phyloP scores from a whole-genome alignment of 2,113 vertebrate genomes.

The Nanorana parkeri region DNA sequence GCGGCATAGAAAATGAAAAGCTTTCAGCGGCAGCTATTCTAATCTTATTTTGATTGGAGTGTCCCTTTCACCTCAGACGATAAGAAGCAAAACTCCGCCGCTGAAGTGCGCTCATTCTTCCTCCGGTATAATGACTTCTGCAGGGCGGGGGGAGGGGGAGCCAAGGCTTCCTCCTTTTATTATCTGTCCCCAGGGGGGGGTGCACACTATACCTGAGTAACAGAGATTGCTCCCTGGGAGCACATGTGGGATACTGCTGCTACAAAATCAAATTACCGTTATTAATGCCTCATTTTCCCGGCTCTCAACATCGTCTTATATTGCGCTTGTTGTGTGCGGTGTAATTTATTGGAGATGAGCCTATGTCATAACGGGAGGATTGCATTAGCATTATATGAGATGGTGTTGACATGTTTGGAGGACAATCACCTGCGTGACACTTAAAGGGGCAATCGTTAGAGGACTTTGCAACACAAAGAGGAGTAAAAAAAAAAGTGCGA shows the following conservation, averaged over 20 bases:
- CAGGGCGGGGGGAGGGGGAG: not conserved
- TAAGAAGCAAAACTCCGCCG: too few species aligned
- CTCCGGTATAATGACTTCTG: slow-evolving; percentile 4
- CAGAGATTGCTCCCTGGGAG: slow-evolving; percentile 1
- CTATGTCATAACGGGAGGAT: not conserved
- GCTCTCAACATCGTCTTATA: slow-evolving; percentile 1
- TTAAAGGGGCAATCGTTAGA: not conserved
- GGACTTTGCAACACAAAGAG: too few species aligned
- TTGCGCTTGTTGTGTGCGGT: not conserved
- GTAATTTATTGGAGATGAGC: slow-evolving; percentile 20
- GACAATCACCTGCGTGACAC: not conserved
- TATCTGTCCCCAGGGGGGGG: slow-evolving; percentile 9
- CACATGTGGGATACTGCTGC: slow-evolving; percentile 10
- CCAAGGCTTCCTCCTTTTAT: not conserved
- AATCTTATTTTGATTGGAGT: too few species aligned
- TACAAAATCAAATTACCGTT: slow-evolving; percentile 14
- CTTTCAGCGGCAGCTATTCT: too few species aligned
- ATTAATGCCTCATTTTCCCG: slow-evolving; percentile 23
- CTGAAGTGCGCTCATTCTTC: not conserved
- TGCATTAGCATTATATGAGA: not conserved
- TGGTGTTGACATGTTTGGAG: too few species aligned
- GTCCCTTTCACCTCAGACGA: too few species aligned
- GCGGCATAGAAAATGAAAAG: too few species aligned
- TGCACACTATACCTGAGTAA: slow-evolving; percentile 14
- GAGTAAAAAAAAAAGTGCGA: not conserved